These are phyloP conservation scores for Acanthisitta chloris DNA, from an alignment of 2,113 vertebrate genomes.

Conservation along the genomic window DNA sequence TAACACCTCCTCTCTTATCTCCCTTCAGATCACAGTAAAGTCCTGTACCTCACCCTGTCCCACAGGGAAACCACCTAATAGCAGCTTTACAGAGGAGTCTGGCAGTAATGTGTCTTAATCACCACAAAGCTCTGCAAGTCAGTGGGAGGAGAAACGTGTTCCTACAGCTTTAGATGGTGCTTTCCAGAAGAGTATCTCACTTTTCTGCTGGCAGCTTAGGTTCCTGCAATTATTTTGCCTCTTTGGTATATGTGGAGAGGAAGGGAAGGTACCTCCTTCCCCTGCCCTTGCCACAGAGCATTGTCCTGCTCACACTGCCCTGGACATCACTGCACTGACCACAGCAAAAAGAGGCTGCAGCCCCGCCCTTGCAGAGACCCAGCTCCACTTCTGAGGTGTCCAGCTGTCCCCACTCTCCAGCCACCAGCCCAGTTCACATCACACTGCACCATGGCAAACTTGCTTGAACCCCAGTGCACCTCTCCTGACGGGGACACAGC, in stretches of 20 bases:
- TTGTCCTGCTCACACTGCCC: neutral
- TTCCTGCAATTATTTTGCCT: neutral
- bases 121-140: neutral
- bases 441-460: neutral
- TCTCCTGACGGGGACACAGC: neutral
- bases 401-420: neutral
- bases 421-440: neutral
- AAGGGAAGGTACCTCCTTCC: neutral
- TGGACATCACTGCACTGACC: neutral
- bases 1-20: neutral
- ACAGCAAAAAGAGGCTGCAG: neutral
- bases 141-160: conserved; percentile 36
- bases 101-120: neutral
- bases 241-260: neutral
- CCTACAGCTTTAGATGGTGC: neutral
- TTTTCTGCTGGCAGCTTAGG: neutral
- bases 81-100: neutral
- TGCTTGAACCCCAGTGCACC: neutral
- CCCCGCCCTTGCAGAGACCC: neutral
- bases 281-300: neutral
- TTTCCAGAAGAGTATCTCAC: neutral
- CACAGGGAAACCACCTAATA: neutral
- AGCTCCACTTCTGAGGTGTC: rapidly evolving
- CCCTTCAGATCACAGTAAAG: neutral
- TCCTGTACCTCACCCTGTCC: neutral